phyloP scores from a whole-genome alignment of 2,888 invertebrate genomes.

The Coleophora deauratella region DNA sequence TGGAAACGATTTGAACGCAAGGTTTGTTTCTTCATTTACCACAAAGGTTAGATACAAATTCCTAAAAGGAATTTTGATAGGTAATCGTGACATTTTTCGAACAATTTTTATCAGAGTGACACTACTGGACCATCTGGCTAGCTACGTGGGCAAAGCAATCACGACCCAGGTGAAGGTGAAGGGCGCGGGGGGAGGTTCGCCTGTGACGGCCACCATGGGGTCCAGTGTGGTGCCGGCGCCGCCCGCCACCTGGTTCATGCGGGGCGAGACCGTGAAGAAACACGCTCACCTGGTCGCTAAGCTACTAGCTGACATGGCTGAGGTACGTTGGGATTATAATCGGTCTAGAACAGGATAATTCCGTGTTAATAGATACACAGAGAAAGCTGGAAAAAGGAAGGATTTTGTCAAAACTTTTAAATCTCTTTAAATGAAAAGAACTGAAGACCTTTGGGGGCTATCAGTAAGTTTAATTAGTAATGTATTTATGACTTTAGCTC shows the following conservation, averaged over 20 bases:
- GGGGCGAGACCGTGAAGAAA: constrained; percentile 87
- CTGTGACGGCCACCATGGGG: constrained; percentile 71
- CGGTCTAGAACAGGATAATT: too few species aligned
- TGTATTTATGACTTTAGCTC: too few species aligned
- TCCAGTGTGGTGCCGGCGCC: constrained; percentile 49
- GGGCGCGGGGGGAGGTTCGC: constrained; percentile 40
- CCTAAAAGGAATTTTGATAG: too few species aligned
- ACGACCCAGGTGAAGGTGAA: constrained; percentile 89
- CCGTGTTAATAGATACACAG: not conserved
- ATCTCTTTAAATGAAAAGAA: too few species aligned
- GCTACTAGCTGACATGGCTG: constrained; percentile 93
- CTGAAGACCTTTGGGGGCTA: too few species aligned
- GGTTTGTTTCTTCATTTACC: constrained; percentile 25
- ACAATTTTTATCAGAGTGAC: constrained; percentile 77
- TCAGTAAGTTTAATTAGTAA: too few species aligned
- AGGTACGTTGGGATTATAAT: constrained; percentile 73
- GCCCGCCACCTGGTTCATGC: constrained; percentile 85
- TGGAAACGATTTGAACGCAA: constrained; percentile 37
- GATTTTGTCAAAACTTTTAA: too few species aligned
- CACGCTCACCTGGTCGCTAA: constrained; percentile 91
- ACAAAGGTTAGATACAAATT: too few species aligned
- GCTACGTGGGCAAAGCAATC: constrained; percentile 92
- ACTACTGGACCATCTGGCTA: constrained; percentile 90
- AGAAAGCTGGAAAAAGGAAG: too few species aligned
- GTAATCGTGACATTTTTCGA: too few species aligned